Evolutionary conservation across 1,140 invertebrate species (phyloP).

Genomic region (Bathynomus jamesi): DNA sequence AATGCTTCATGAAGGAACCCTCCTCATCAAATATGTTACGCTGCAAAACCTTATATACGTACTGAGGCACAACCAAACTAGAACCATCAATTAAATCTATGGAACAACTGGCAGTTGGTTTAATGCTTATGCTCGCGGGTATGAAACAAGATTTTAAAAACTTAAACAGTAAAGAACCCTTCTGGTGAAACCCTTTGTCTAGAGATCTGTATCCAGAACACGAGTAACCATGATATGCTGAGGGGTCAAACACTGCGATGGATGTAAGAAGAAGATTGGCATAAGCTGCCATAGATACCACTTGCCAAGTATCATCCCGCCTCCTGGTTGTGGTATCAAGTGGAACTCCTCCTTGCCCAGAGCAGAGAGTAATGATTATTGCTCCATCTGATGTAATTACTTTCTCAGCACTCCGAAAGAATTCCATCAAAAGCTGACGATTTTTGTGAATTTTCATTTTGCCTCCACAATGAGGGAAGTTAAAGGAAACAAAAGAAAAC

Average conservation of each 20-base stretch:
- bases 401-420: constrained; percentile 48
- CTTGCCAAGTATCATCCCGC: constrained; percentile 57
- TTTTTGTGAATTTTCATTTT: constrained; percentile 57
- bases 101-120: not conserved
- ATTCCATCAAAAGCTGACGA: constrained; percentile 49
- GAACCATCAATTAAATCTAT: not conserved
- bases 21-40: constrained; percentile 5
- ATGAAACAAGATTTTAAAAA: constrained; percentile 39
- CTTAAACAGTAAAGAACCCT: constrained; percentile 48
- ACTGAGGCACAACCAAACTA: not conserved
- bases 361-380: constrained; percentile 52
- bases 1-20: not conserved
- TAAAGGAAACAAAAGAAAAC: constrained; percentile 54
- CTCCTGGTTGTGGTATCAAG: constrained; percentile 47
- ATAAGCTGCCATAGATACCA: constrained; percentile 53
- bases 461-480: constrained; percentile 57
- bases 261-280: constrained; percentile 47
- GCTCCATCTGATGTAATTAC: constrained; percentile 43
- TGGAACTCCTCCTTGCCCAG: constrained; percentile 56
- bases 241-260: constrained; percentile 45
- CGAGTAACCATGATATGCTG: constrained; percentile 43
- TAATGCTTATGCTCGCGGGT: not conserved
- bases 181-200: constrained; percentile 50
- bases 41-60: constrained; percentile 5
- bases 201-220: constrained; percentile 51